Evolutionary conservation across 2,113 vertebrate species (phyloP).

Genomic region (Lamprologus lemairii): DNA sequence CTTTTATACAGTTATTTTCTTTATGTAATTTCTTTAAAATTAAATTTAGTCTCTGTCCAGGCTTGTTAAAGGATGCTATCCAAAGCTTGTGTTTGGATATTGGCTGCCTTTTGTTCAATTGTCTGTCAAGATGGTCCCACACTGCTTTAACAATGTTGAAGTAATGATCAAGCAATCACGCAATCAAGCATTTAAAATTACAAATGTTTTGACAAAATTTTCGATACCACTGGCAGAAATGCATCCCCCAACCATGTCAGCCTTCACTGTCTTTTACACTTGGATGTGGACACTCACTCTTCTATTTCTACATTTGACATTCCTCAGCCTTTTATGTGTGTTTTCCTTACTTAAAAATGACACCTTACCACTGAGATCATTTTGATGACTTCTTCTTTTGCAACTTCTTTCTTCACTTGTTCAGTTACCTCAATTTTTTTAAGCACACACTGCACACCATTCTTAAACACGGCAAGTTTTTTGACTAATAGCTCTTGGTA

Average conservation of each 20-base stretch:
- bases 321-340: background rate
- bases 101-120: background rate
- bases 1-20: background rate
- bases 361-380: background rate
- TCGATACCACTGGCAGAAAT: background rate
- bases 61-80: background rate
- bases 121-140: background rate
- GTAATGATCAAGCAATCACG: background rate
- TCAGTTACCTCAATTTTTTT: background rate
- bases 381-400: background rate
- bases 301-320: background rate
- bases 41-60: background rate
- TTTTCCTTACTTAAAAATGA: background rate
- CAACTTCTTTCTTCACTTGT: background rate
- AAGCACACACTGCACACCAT: background rate
- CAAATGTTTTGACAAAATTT: background rate
- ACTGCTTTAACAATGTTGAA: background rate
- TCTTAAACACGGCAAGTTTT: rapidly evolving
- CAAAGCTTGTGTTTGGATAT: background rate
- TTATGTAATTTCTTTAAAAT: background rate
- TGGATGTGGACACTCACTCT: background rate
- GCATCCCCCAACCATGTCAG: background rate
- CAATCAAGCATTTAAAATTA: background rate
- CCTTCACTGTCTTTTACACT: background rate
- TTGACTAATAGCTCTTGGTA: background rate